Base-by-base conservation (phyloP, 30 jellyfish, hydroid and myxozoan species). In the Phacellophora camtschatica region DNA sequence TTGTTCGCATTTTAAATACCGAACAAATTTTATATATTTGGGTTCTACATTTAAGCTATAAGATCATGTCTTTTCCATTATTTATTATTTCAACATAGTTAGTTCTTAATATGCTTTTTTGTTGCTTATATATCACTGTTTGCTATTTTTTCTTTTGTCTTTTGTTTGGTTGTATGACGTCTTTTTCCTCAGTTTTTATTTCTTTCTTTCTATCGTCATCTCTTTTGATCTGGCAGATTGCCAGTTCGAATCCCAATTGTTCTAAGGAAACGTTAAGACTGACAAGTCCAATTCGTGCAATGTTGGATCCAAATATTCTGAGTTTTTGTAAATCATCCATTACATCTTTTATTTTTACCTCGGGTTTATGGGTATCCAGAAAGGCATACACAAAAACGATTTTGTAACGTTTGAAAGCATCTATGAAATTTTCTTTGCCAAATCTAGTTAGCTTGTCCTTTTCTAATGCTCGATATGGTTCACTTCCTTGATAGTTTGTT, bases 381-480 rank as follows among this genome's bases (percentile, higher is more conserved):
- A 64, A 64, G 1, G 77, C 77, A 64, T 64, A 64, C 1, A 64
- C 77, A 34, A 28, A 64, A 4, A 39, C 54, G 19, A 64, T 64
- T 31, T 23, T 19, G 6, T 39, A 31, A 19, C 6, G 20, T 20
- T 64, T 45, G 48, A 64, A 64, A 18, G 13, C 28, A 10, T 64
- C 10, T 39, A 5, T 1, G 19, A 64, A 64, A 6, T 64, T 18
- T 5, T 28, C 45, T 19, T 31, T 7, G 1, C 18, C 56, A 29
- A 4, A 1, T 19, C 16, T 13, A 29, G 18, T 11, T 19, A 61
- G 31, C 31, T 64, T 64, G 3, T 34, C 5, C 39, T 64, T 31
- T 20, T 64, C 77, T 9, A 11, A 0, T 18, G 16, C 2, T 1
- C 77, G 59, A 22, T 22, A 64, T 33, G 16, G 2, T 5, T 27